Conservation (phyloP, 2,797 vertebrate genomes). For the Acestrorhynchus altus region DNA sequence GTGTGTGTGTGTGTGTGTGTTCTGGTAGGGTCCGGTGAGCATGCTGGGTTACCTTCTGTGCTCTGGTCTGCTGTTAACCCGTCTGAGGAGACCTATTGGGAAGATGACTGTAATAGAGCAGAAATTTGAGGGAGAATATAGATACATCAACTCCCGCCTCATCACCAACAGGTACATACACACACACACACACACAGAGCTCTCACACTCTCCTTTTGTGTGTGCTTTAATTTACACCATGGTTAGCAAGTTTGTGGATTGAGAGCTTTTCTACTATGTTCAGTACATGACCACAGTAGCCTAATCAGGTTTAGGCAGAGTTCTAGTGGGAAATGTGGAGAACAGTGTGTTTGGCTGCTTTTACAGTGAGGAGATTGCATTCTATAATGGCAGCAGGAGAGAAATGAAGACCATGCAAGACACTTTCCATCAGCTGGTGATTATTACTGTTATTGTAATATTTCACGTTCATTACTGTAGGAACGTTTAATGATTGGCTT, state of each 20-base stretch:
- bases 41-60: conserved; percentile 86
- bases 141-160: conserved; percentile 87
- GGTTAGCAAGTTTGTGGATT: too few relatives aligned
- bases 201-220: too few relatives aligned
- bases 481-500: neutral
- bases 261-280: too few relatives aligned
- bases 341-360: neutral
- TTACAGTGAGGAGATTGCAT: conserved; percentile 95
- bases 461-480: neutral
- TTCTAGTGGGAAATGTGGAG: neutral
- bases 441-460: conserved; percentile 23
- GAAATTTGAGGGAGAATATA: conserved; percentile 87
- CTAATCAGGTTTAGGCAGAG: too few relatives aligned
- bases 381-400: conserved; percentile 93
- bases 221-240: too few relatives aligned
- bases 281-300: too few relatives aligned
- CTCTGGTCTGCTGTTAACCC: conserved; percentile 85
- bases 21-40: conserved; percentile 81
- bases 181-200: neutral
- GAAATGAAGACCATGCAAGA: conserved; percentile 92
- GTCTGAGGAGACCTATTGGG: conserved; percentile 84
- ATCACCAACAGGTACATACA: conserved; percentile 85
- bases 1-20: neutral
- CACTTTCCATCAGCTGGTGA: conserved; percentile 92
- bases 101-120: conserved; percentile 88